Evolutionary conservation across 2,113 vertebrate genomes (phyloP).

Genomic region (Benitochromis conjunctus): DNA sequence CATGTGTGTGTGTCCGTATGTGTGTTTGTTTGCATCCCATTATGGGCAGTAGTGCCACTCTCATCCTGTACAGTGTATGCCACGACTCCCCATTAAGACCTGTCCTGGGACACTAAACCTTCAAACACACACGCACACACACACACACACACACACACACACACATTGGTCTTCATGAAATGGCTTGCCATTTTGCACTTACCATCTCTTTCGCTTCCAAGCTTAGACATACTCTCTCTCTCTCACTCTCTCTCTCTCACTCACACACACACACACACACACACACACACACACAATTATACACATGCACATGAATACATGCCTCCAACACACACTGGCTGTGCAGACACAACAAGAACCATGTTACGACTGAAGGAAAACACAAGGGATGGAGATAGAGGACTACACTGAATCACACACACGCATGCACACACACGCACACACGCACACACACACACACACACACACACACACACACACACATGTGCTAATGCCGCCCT

Average conservation of each 20-base stretch:
- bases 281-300: not conserved
- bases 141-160: constrained; percentile 1
- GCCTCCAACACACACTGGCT: not conserved
- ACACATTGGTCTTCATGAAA: constrained; percentile 33
- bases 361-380: not conserved
- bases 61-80: not conserved
- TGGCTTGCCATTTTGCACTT: constrained; percentile 44
- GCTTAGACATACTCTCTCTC: not conserved
- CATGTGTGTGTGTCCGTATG: not conserved
- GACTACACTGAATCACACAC: not conserved
- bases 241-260: not conserved
- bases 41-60: not conserved
- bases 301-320: not conserved
- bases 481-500: constrained; percentile 53
- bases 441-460: not conserved
- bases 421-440: not conserved
- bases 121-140: not conserved
- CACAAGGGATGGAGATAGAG: not conserved
- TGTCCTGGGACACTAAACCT: constrained; percentile 19
- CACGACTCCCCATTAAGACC: constrained; percentile 39
- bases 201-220: not conserved
- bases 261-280: not conserved
- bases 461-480: not conserved
- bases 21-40: not conserved
- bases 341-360: constrained; percentile 1